These are phyloP conservation scores for Eupithecia abbreviata DNA, from an alignment of 2,888 invertebrate species.

Conservation along the genomic window DNA sequence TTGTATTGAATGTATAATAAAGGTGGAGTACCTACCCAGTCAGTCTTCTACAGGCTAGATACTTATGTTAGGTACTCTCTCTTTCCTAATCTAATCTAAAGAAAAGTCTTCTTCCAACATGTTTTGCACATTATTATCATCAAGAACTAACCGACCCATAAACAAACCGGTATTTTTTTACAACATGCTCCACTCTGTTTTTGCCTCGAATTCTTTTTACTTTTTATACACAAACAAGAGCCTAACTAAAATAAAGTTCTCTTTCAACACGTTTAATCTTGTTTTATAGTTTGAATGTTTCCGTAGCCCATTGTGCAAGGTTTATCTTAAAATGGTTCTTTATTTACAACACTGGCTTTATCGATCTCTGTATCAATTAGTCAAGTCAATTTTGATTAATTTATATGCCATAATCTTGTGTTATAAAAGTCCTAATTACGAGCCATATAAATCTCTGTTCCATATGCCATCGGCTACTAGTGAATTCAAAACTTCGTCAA, in stretches of 20 bases:
- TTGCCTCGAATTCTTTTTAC: conserved; percentile 28
- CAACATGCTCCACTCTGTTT: conserved; percentile 18
- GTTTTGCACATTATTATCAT: conserved; percentile 17
- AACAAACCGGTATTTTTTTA: conserved; percentile 21
- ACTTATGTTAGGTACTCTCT: too few relatives aligned
- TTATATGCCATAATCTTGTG: conserved; percentile 13
- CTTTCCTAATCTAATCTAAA: background rate
- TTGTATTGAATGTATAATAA: background rate
- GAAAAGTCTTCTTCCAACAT: conserved; percentile 1
- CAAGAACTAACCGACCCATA: conserved; percentile 11
- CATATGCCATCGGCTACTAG: background rate
- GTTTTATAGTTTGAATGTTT: conserved; percentile 17
- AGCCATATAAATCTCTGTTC: conserved; percentile 12
- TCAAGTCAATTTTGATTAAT: conserved; percentile 15
- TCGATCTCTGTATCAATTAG: conserved; percentile 18
- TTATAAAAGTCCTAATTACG: conserved; percentile 22
- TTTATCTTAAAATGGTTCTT: conserved; percentile 9
- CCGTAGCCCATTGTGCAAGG: conserved; percentile 9
- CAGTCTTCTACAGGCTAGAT: background rate
- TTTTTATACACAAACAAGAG: conserved; percentile 22
- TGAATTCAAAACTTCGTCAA: conserved; percentile 12
- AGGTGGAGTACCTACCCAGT: background rate
- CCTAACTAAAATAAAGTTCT: conserved; percentile 17
- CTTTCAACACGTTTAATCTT: conserved; percentile 19
- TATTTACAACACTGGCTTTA: conserved; percentile 6